phyloP scores from a whole-genome alignment of 2,797 vertebrate genomes.

The Lindbergichthys nudifrons region DNA sequence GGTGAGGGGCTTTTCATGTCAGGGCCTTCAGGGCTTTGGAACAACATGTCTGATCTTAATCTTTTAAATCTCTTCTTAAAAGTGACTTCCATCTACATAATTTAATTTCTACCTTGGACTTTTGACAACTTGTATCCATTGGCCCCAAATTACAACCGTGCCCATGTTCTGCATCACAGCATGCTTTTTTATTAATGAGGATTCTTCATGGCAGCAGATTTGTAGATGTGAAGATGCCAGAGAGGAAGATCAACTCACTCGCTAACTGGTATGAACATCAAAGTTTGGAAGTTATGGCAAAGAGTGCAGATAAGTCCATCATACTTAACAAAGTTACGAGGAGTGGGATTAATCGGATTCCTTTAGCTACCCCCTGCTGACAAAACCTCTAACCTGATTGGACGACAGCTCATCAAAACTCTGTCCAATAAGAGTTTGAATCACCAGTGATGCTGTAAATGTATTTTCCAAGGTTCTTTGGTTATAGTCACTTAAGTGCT shows the following conservation, averaged over 20 bases:
- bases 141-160: background rate
- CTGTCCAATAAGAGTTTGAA: background rate
- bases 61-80: conserved; percentile 39
- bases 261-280: conserved; percentile 13
- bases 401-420: conserved; percentile 37
- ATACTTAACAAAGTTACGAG: conserved; percentile 54
- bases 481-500: background rate
- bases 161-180: background rate
- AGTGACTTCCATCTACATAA: conserved; percentile 25
- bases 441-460: background rate
- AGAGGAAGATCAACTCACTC: conserved; percentile 21
- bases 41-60: conserved; percentile 20
- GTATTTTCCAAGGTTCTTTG: background rate
- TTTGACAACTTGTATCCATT: conserved; percentile 3
- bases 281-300: conserved; percentile 13
- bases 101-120: conserved; percentile 9
- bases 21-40: conserved; percentile 19
- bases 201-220: conserved; percentile 21
- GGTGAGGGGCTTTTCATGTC: conserved; percentile 25
- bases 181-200: background rate
- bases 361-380: conserved; percentile 64
- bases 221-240: conserved; percentile 20
- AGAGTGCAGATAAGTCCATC: conserved; percentile 57
- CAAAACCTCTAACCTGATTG: conserved; percentile 45
- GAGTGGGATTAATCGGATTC: conserved; percentile 59